Base-by-base conservation (phyloP, 1,140 invertebrate species). In the Pseudomyrmex pallidus region DNA sequence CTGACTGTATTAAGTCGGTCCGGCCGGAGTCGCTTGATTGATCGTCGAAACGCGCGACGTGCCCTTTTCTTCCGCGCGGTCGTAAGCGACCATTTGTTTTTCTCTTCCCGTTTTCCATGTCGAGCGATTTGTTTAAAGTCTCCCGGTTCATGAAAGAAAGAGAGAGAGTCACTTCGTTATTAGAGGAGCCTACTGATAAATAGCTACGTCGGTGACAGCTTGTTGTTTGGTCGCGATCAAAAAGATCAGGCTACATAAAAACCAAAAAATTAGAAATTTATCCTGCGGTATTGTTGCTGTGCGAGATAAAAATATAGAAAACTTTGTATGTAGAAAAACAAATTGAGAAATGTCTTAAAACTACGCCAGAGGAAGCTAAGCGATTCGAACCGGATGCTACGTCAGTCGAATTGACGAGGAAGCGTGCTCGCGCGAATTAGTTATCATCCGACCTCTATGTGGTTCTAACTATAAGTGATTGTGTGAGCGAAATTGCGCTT, bases 1-100 rank as follows among this genome's bases (percentile, higher is more conserved):
- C 83, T 20, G 59, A 62, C 73, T 87, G 66, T 91, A 91, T 91
- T 91, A 90, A 89, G 89, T 90, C 76, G 35, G 83, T 89, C 84
- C 86, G 74, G 74, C 35, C 66, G 54, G 74, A 74, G 74, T 78
- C 84, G 67, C 48, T 88, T 92, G 91, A 93, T 87, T 87, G 88
- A 92, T 93, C 89, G 87, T 77, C 74, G 80, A 84, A 68, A 89
- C 92, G 91, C 92, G 91, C 90, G 77, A 83, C 84, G 67, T 77
- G 66, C 72, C 76, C 85, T 57, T 73, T 62, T 77, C 57, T 73
- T 88, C 54, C 57, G 56, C 48, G 12, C 56, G n/a, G 17, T 54
- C 46, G 64, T 67, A 25, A 20, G 20, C 57, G 17, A 73, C 59
- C 90, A 92, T 93, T 92, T 91, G 82, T 93, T 92, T 93, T 88